Base-by-base conservation (phyloP, 2,113 vertebrate genomes). In the Panthera uncia region DNA sequence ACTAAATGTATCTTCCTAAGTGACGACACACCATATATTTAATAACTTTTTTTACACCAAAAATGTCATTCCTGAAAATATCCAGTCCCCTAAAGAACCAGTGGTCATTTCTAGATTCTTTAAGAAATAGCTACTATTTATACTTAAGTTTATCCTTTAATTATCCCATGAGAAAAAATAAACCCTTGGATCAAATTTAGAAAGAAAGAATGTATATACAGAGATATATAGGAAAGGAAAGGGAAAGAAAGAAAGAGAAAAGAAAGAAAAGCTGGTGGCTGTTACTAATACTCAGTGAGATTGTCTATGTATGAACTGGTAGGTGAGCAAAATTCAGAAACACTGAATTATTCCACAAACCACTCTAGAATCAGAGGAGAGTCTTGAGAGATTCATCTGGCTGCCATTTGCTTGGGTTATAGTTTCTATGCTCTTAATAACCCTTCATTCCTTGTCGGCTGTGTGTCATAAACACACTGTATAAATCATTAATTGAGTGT, bases 401-500 rank as follows among this genome's bases (percentile, higher is more conserved):
- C 16, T 90, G 23, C 16, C 36, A 33, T 81, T 92, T 95, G 38
- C 57, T 23, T 87, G 57, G 29, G 25, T 50, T 68, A 21, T 23
- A 38, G 8, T 15, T 89, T 86, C 68, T 61, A 68, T 82, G 71
- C n/a, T 80, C 15, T 86, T 63, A 86, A 82, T 63, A 93, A 90
- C 7, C 29, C 0, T 1, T 93, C 95, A 93, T 96, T 95, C 21
- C 25, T 86, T 61, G n/a, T 81, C 25, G 85, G 79, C 50, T 6
- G 21, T 76, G 41, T 48, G 38, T 92, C 48, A 92, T 68, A 94
- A 95, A 86, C 23, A 74, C 11, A 86, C 4, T 52, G 76, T 23
- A 6, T 73, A 65, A 94, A 95, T 94, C 91, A 74, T 83, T 87
- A 83, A 79, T 88, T 95, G 71, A 21, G 11, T 45, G 15, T 63